Evolutionary conservation across 2,113 vertebrate genomes (phyloP), one percentile per base, ranked within the genome.

Genomic region (Oryzias javanicus): DNA sequence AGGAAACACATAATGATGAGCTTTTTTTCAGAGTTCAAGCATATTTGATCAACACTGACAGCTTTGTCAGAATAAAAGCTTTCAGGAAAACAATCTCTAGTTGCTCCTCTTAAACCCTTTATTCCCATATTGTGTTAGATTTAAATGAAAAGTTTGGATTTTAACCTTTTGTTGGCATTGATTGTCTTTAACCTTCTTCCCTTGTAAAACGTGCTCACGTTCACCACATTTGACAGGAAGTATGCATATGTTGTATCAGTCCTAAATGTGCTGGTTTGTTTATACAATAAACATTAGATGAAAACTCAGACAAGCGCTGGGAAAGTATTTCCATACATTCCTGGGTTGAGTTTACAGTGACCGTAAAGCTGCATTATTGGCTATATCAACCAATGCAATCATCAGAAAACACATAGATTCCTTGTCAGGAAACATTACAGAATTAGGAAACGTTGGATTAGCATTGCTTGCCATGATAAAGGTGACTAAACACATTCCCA

Each of bases 301-400:
- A 64, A 63, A 45, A 56, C 19, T 55, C 40, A 67, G 25, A 29
- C 24, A 64, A 44, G 42, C 45, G 6, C 46, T 20, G 40, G 66
- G 15, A 70, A 50, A 27, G 25, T 4, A 71, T 78, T 81, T 72
- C 57, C 55, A 76, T 79, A 74, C 82, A 80, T 75, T 82, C 79
- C 67, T 81, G 76, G 35, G 47, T 7, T 46, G 20, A 50, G 60
- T 79, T 80, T 77, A 48, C 48, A 66, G 49, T 49, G 55, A 64
- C 27, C 19, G 61, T 17, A 19, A 35, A 35, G 35, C 35, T 35
- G 35, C 35, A 14, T 52, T 47, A 1, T 64, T 71, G 45, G 49
- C 45, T 61, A 12, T 59, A 74, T 24, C 27, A 62, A 52, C 53
- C 19, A 20, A 56, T 65, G 22, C 19, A 58, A 65, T 62, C 49